Evolutionary conservation across 2,888 invertebrate genomes (phyloP).

Genomic region (Noctuana brunneofusca): DNA sequence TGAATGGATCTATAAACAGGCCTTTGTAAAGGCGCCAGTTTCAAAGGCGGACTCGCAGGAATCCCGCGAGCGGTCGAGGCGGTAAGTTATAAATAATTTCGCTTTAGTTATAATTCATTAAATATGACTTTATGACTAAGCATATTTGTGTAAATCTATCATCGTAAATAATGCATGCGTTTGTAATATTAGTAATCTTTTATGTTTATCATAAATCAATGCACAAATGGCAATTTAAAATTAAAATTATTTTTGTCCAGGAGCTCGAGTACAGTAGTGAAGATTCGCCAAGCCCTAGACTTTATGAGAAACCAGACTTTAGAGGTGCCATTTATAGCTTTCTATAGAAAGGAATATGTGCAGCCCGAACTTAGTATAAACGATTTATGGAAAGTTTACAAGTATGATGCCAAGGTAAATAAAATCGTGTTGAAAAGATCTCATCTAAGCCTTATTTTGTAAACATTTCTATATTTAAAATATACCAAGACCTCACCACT

Average conservation of each 20-base stretch:
- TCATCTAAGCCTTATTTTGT: too few relatives aligned
- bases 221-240: too few relatives aligned
- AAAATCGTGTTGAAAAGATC: too few relatives aligned
- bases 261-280: constrained; percentile 88
- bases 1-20: constrained; percentile 98
- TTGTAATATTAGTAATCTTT: too few relatives aligned
- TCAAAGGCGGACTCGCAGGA: constrained; percentile 88
- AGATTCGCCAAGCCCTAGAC: constrained; percentile 96
- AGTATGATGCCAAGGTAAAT: constrained; percentile 93
- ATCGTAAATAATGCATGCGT: too few relatives aligned
- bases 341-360: constrained; percentile 98
- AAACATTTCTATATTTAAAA: too few relatives aligned
- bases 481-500: too few relatives aligned
- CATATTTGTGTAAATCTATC: too few relatives aligned
- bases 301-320: constrained; percentile 97
- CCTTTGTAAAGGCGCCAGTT: constrained; percentile 92
- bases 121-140: too few relatives aligned
- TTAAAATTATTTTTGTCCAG: constrained; percentile 51
- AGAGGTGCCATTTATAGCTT: constrained; percentile 99
- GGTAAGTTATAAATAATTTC: constrained; percentile 51
- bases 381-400: constrained; percentile 99
- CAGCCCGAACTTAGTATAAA: constrained; percentile 96
- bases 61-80: constrained; percentile 69
- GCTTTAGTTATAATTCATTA: too few relatives aligned
- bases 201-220: too few relatives aligned